Evolutionary conservation across 2,888 invertebrate species (phyloP), one percentile per base, ranked within the genome.

Genomic region (Sturmia bella): DNA sequence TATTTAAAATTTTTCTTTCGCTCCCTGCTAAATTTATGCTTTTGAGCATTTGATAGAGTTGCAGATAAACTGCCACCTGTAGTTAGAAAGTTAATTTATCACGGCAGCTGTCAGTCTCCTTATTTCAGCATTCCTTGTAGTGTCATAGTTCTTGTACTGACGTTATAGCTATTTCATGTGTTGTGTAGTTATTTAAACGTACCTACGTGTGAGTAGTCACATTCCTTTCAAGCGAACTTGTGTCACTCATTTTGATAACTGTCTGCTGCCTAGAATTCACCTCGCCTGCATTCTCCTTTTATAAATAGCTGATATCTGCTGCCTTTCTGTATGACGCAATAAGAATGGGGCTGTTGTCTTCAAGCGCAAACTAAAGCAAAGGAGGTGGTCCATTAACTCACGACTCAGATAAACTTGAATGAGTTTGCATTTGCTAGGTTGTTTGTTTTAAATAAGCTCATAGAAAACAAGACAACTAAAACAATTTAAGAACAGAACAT

Each of bases 231-330:
- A 74, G 59, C 54, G 59, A 74, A 82, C 78, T 75, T 48, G 21
- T 78, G 82, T 78, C 82, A 82, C 82, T 78, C 82, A 78, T 57
- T 78, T 78, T 82, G 70, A 78, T 68, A 78, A 75, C 78, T 82
- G 76, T 69, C 76, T 76, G 24, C 68, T 76, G 78, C 78, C 78
- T 82, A 74, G 69, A 82, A 66, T 56, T 70, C 70, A 78, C 52
- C 74, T 66, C n/a, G 59, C 70, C 54, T 61, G 24, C 39, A n/a
- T n/a, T n/a, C 63, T 57, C 9, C 63, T 52, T 17, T 56, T 56
- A 56, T 76, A 73, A 80, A 76, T 39, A 50, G 19, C 43, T 75
- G 7, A 45, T 15, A 3, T 37, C 1, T 57, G 12, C 2, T 17
- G 56, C 3, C 13, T 7, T 39, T 0, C 56, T 56, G 13, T 6